Percentiles rank a stretch among this genome's conserved stretches.
phyloP scores from a whole-genome alignment of 2,113 vertebrate genomes.

The Microcebus jonahi region DNA sequence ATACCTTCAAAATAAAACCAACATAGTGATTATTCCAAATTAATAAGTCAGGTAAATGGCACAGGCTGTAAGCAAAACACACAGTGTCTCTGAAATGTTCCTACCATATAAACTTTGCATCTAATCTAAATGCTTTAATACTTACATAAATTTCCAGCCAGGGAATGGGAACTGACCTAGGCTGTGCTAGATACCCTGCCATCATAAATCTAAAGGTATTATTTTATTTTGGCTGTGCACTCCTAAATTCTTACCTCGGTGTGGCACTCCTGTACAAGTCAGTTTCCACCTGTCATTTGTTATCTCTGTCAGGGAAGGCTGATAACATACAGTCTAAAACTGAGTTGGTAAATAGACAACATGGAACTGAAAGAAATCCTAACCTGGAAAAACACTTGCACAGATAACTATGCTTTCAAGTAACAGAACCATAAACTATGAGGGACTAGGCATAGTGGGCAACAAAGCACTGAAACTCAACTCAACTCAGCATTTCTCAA shows the following conservation, averaged over 20 bases:
- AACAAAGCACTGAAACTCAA: neutral
- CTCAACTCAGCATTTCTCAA: neutral
- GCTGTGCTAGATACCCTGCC: neutral
- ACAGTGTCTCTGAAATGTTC: neutral
- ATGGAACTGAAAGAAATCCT: neutral
- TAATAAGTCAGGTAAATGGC: neutral
- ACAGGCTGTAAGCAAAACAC: neutral
- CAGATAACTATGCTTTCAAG: neutral
- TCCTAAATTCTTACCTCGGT: neutral
- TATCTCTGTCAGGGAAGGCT: neutral
- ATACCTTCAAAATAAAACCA: neutral
- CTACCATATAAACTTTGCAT: neutral
- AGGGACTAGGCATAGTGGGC: neutral
- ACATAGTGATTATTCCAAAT: neutral
- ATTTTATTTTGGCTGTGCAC: neutral
- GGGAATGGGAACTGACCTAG: neutral
- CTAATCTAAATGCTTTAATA: neutral
- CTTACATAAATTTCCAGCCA: neutral
- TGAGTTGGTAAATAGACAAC: neutral
- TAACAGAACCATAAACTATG: neutral
- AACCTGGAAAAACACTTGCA: neutral
- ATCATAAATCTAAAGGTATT: neutral
- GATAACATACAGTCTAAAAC: neutral
- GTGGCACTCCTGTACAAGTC: accelerated
- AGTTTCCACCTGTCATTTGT: neutral